Evolutionary conservation across 2,113 vertebrate genomes (phyloP).

Genomic region (Myotis yumanensis): DNA sequence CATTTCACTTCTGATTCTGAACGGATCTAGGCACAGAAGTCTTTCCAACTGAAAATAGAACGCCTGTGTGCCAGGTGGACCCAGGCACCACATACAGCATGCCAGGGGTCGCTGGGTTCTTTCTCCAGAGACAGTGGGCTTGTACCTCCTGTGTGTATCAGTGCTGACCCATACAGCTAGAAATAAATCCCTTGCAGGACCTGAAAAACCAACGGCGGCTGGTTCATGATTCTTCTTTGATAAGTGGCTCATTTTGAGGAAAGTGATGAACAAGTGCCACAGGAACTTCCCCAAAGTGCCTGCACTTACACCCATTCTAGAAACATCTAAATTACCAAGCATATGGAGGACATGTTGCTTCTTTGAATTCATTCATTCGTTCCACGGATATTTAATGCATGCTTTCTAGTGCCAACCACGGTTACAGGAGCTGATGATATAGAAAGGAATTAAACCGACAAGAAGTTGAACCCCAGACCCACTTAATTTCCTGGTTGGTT

Average conservation of each 20-base stretch:
- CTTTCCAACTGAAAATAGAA: conserved; percentile 11
- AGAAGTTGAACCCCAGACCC: neutral
- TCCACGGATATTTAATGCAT: neutral
- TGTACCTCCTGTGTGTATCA: accelerated
- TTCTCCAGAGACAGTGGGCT: neutral
- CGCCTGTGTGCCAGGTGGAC: neutral
- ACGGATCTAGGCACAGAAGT: conserved; percentile 8
- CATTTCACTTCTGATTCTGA: conserved; percentile 56
- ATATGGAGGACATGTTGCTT: neutral
- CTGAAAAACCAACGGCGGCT: neutral
- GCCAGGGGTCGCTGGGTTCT: accelerated
- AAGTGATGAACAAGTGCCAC: neutral
- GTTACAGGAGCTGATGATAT: neutral
- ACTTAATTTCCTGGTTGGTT: neutral
- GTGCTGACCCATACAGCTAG: accelerated
- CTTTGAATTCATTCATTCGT: neutral
- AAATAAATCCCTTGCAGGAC: neutral
- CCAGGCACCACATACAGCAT: accelerated
- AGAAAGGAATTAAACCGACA: neutral
- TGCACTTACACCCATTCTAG: neutral
- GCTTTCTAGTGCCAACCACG: neutral
- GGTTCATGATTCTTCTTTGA: neutral
- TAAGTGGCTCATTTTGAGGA: neutral
- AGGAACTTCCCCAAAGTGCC: accelerated
- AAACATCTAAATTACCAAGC: neutral